Percentiles rank a stretch among this genome's conserved stretches.
Evolutionary conservation across 1,140 invertebrate species (phyloP).

Genomic region (Fopius arisanus): DNA sequence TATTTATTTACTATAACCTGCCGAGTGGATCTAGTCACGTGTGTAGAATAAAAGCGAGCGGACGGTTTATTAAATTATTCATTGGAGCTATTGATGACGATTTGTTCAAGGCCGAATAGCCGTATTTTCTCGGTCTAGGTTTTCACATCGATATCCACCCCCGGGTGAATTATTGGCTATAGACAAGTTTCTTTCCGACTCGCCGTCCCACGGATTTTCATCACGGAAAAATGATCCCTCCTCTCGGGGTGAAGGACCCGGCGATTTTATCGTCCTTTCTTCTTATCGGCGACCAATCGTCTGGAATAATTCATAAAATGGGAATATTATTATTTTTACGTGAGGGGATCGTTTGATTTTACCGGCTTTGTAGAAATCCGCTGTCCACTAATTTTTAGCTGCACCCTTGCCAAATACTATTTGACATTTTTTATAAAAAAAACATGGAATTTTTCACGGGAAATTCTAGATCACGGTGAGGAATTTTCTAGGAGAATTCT

Average conservation of each 20-base stretch:
- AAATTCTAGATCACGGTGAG: too few relatives aligned
- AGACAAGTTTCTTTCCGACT: conserved; percentile 1
- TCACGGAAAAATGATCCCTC: neutral
- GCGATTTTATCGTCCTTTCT: neutral
- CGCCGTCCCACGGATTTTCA: neutral
- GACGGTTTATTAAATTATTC: neutral
- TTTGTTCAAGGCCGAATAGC: neutral
- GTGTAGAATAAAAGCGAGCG: neutral
- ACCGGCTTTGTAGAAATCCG: too few relatives aligned
- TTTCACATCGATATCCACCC: neutral
- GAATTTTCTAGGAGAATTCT: too few relatives aligned
- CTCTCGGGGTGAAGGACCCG: neutral
- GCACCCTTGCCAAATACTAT: too few relatives aligned
- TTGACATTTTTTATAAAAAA: too few relatives aligned
- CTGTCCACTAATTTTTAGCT: too few relatives aligned
- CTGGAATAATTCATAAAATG: conserved; percentile 12
- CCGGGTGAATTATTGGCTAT: neutral
- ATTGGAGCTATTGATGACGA: neutral
- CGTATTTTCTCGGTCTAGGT: neutral
- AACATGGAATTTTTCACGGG: too few relatives aligned
- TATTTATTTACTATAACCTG: neutral
- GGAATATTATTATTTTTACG: neutral
- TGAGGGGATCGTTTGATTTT: neutral
- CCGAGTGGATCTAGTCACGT: neutral
- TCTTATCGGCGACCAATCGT: neutral